These are phyloP conservation scores for Burhinus oedicnemus DNA, from an alignment of 2,113 vertebrate genomes.

Conservation along the genomic window DNA sequence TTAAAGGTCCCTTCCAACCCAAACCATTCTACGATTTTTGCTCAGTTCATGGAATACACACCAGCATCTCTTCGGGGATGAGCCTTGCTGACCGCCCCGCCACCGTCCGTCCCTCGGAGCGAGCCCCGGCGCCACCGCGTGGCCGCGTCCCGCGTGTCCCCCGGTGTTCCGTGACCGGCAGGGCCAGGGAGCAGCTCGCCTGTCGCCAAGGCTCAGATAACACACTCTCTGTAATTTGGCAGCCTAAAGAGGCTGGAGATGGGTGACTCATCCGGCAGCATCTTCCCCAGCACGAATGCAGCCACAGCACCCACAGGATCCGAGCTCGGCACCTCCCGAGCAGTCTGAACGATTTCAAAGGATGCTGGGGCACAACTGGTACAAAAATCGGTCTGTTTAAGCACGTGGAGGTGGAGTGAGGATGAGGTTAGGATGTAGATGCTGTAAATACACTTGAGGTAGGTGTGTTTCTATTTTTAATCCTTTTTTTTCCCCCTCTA, in stretches of 20 bases:
- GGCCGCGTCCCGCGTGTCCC: not conserved
- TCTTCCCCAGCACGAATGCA: not conserved
- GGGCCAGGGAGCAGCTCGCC: not conserved
- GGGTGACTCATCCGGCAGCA: not conserved
- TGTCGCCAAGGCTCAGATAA: fast-evolving
- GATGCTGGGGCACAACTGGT: not conserved
- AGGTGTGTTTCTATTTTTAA: not conserved
- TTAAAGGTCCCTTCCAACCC: not conserved
- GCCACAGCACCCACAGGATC: not conserved
- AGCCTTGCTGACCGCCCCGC: not conserved
- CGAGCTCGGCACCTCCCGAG: not conserved
- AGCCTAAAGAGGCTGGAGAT: fast-evolving
- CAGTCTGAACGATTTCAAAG: fast-evolving
- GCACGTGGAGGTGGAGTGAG: not conserved
- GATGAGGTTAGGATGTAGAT: not conserved
- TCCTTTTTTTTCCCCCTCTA: no score
- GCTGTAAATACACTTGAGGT: not conserved
- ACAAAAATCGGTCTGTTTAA: not conserved
- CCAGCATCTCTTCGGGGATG: not conserved
- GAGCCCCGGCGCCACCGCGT: not conserved
- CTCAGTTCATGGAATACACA: fast-evolving
- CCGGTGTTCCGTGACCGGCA: no score
- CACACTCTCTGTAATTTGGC: fast-evolving
- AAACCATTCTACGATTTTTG: not conserved
- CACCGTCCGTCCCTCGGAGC: not conserved